Conservation (phyloP, 2,113 vertebrate genomes). For the Catharus fuscescens region DNA sequence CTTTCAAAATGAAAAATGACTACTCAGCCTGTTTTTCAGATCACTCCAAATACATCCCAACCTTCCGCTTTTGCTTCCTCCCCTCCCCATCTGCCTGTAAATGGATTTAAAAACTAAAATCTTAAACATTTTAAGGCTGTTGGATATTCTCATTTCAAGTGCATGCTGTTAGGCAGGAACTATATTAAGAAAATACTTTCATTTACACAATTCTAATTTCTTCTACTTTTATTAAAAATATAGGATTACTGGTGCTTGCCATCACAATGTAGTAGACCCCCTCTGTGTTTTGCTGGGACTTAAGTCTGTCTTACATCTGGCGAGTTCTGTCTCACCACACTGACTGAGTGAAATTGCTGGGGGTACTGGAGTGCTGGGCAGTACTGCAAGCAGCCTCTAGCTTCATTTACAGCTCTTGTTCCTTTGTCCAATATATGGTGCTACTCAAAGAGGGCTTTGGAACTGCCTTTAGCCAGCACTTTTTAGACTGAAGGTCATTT, state of each 20-base stretch:
- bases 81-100: not conserved
- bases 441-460: not conserved
- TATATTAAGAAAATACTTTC: not conserved
- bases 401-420: not conserved
- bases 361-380: not conserved
- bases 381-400: not conserved
- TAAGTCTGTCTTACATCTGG: not conserved
- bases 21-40: not conserved
- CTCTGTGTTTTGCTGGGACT: not conserved
- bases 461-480: not conserved
- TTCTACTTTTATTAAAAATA: not conserved
- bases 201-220: not conserved
- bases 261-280: rapidly evolving
- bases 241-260: not conserved
- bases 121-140: not conserved
- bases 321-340: not conserved
- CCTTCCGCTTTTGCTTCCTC: not conserved
- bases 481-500: not conserved
- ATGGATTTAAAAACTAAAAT: not conserved
- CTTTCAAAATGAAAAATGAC: slow-evolving; percentile 10
- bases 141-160: not conserved
- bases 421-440: not conserved
- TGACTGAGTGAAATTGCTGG: not conserved
- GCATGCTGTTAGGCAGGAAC: not conserved
- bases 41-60: not conserved